Conservation (phyloP, 2,113 vertebrate genomes). For the Plestiodon gilberti region DNA sequence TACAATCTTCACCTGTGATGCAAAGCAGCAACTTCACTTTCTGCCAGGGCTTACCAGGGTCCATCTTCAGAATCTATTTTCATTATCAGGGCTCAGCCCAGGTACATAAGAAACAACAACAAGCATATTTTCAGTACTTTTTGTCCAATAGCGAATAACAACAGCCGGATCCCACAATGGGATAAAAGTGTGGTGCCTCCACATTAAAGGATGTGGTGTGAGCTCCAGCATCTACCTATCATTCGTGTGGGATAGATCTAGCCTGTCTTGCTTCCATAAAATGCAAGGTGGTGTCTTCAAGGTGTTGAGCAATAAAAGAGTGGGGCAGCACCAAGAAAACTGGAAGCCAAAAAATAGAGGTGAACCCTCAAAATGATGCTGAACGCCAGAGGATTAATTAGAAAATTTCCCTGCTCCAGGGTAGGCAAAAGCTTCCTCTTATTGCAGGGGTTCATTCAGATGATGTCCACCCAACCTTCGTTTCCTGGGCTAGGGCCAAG, state of each 20-base stretch:
- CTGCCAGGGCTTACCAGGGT: neutral
- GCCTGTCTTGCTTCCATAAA: too few relatives aligned
- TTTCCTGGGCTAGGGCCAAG: neutral
- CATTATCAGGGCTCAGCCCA: neutral
- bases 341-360: too few relatives aligned
- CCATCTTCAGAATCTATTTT: neutral
- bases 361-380: too few relatives aligned
- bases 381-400: too few relatives aligned
- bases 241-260: too few relatives aligned
- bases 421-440: too few relatives aligned
- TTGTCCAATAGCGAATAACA: neutral
- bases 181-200: neutral
- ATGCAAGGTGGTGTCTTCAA: too few relatives aligned
- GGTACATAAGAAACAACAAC: neutral
- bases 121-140: neutral
- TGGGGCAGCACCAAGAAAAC: too few relatives aligned
- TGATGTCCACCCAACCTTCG: neutral
- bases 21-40: neutral
- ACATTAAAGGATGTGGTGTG: neutral
- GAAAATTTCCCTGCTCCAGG: too few relatives aligned
- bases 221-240: too few relatives aligned
- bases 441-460: too few relatives aligned
- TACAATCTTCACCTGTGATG: accelerated
- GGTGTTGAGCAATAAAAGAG: too few relatives aligned
- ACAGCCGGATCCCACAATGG: neutral